A percentile compares a stretch with the other conserved stretches of the same genome.
phyloP scores from a whole-genome alignment of 2,113 vertebrate genomes.

The Chaetura pelagica region DNA sequence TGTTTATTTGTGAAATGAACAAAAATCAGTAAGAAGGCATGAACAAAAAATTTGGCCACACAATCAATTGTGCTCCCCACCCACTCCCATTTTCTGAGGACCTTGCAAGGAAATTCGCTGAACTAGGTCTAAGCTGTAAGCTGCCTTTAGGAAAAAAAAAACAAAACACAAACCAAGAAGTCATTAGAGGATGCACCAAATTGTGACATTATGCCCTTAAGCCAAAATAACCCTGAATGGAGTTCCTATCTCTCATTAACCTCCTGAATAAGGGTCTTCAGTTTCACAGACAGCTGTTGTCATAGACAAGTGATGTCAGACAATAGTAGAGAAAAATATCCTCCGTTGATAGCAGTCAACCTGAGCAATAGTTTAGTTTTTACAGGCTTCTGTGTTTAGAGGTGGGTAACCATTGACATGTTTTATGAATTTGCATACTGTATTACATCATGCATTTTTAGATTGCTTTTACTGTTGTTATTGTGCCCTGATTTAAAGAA shows the following conservation, averaged over 20 bases:
- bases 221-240: conserved; percentile 82
- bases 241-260: conserved; percentile 79
- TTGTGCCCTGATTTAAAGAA: background rate
- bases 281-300: conserved; percentile 74
- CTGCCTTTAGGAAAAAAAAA: conserved; percentile 66
- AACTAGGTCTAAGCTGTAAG: conserved; percentile 82
- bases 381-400: conserved; percentile 35
- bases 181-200: conserved; percentile 84
- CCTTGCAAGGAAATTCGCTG: conserved; percentile 82
- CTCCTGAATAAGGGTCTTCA: conserved; percentile 76
- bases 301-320: conserved; percentile 59
- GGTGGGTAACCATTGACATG: background rate
- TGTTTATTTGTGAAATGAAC: conserved; percentile 90
- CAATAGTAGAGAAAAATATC: conserved; percentile 33
- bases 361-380: conserved; percentile 18
- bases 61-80: conserved; percentile 78
- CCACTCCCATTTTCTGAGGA: conserved; percentile 76
- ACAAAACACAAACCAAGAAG: conserved; percentile 21
- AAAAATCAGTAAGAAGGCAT: conserved; percentile 87
- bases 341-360: background rate
- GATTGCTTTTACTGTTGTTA: background rate
- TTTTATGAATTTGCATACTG: background rate
- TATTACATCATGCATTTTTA: background rate
- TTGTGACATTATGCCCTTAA: conserved; percentile 85
- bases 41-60: conserved; percentile 82